These are phyloP conservation scores for Callaeas wilsoni DNA, from an alignment of 2,113 vertebrate species.

Conservation along the genomic window DNA sequence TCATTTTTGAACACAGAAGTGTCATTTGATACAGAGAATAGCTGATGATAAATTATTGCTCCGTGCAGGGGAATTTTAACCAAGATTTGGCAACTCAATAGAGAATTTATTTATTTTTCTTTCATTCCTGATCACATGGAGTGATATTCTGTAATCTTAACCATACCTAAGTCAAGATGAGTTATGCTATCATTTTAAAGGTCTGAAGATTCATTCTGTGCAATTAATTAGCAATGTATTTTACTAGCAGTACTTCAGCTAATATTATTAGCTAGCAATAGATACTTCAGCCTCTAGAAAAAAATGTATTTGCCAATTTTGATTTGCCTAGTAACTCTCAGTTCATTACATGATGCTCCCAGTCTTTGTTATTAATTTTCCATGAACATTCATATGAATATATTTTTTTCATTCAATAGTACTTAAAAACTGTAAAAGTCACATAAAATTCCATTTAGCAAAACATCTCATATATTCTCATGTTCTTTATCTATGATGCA, in stretches of 20 bases:
- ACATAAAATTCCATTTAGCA: not conserved
- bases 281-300: not conserved
- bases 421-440: not conserved
- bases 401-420: not conserved
- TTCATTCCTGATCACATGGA: not conserved
- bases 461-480: not conserved
- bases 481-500: not conserved
- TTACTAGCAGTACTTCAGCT: not conserved
- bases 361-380: not conserved
- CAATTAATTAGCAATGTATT: not conserved
- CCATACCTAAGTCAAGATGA: not conserved
- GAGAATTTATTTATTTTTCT: not conserved
- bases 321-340: not conserved
- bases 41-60: not conserved
- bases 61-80: not conserved
- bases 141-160: not conserved
- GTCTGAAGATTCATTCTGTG: not conserved
- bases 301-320: not conserved
- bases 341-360: not conserved
- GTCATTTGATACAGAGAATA: not conserved
- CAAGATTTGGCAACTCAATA: not conserved
- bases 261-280: not conserved
- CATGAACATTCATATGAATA: not conserved
- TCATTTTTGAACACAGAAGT: not conserved
- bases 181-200: not conserved